These are phyloP conservation scores for Trilocha varians DNA, from an alignment of 2,888 invertebrate genomes.

Conservation along the genomic window DNA sequence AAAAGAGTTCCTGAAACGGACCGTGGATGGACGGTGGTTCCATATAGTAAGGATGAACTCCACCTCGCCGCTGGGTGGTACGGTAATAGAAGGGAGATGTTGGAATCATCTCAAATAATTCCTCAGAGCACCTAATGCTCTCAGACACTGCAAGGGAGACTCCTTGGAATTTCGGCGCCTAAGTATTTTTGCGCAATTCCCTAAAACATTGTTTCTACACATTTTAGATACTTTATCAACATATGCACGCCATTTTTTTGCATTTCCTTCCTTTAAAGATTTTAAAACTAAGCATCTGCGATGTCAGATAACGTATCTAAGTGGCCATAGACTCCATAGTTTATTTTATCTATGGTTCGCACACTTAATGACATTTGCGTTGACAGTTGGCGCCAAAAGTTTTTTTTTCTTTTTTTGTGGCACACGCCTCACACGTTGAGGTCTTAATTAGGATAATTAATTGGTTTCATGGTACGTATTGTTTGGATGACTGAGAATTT, in stretches of 20 bases:
- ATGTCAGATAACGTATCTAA: conserved; percentile 32
- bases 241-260: not conserved
- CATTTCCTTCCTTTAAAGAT: conserved; percentile 7
- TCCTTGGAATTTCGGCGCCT: no score
- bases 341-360: conserved; percentile 40
- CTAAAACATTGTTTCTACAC: not conserved
- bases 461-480: not conserved
- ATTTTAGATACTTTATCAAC: not conserved
- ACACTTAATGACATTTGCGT: conserved; percentile 33
- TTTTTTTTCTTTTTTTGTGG: conserved; percentile 22
- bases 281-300: conserved; percentile 33
- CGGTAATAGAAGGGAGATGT: no score
- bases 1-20: no score
- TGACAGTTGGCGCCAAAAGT: conserved; percentile 30
- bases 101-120: no score
- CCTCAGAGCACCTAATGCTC: no score
- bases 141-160: no score
- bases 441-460: conserved; percentile 27
- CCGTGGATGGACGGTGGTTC: no score
- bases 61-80: no score
- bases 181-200: no score
- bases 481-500: no score
- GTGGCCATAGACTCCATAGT: conserved; percentile 7
- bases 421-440: conserved; percentile 44
- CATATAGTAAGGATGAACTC: no score